Evolutionary conservation across 2,797 vertebrate genomes (phyloP).

Genomic region (Mus minutoides): DNA sequence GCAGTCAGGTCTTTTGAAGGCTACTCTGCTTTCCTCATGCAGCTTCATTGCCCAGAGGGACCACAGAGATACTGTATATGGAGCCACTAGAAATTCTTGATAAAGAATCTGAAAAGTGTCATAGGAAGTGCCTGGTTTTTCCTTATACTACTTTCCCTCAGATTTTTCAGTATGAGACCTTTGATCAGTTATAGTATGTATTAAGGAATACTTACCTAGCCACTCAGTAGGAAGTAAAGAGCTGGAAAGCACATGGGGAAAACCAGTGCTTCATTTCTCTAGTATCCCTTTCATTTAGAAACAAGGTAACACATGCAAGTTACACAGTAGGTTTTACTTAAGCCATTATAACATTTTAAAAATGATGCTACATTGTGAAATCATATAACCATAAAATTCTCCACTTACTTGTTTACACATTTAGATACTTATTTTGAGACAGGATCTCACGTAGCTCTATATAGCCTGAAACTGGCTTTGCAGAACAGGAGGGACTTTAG

Average conservation of each 20-base stretch:
- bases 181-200: neutral
- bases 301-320: neutral
- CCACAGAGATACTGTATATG: neutral
- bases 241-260: neutral
- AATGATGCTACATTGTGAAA: neutral
- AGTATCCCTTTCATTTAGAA: neutral
- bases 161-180: neutral
- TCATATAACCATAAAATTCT: neutral
- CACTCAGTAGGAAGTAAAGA: neutral
- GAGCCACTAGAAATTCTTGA: neutral
- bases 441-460: neutral
- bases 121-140: neutral
- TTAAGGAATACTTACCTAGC: neutral
- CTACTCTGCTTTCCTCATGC: rapidly evolving
- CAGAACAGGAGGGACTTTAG: neutral
- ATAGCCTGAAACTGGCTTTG: neutral
- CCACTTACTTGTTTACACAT: neutral
- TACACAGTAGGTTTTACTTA: neutral
- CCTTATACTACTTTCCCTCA: neutral
- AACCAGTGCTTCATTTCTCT: neutral
- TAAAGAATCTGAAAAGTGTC: neutral
- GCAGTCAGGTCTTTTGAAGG: neutral
- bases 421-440: neutral
- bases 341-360: neutral
- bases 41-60: neutral